Conservation (phyloP, 2,113 vertebrate species). For the Mystacornis crossleyi region DNA sequence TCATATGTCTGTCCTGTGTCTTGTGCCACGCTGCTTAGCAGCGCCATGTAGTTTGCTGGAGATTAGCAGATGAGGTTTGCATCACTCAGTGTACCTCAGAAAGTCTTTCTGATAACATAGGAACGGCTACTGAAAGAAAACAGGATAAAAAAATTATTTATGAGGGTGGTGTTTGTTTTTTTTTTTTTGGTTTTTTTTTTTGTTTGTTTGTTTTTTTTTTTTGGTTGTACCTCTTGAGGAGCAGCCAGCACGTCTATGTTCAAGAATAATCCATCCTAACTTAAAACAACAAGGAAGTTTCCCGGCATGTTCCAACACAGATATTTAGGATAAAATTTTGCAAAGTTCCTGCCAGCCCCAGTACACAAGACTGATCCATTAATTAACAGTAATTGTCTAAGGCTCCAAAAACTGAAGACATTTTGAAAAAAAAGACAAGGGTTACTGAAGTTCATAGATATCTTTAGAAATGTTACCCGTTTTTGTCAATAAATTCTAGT, state of each 20-base stretch:
- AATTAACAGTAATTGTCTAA: background rate
- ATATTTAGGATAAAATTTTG: background rate
- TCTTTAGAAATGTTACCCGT: background rate
- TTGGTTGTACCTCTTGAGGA: background rate
- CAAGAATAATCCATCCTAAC: background rate
- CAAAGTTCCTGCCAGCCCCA: background rate
- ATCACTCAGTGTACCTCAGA: background rate
- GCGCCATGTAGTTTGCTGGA: background rate
- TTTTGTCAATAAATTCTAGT: background rate
- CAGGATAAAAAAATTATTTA: background rate
- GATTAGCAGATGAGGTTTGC: background rate
- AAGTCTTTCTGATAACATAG: background rate
- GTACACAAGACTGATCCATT: background rate
- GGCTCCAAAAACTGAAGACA: background rate
- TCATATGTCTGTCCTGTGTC: background rate
- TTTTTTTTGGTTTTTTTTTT: background rate
- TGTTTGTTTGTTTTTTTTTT: background rate
- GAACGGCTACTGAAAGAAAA: background rate
- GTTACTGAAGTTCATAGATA: background rate
- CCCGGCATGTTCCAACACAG: background rate
- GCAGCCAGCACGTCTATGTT: background rate
- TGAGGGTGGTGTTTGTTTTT: too few relatives aligned
- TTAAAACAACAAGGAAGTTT: background rate
- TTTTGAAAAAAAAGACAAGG: background rate
- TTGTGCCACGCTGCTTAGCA: background rate